Evolutionary conservation across 2,888 invertebrate species (phyloP), one percentile per base, ranked within the genome.

Genomic region (Embidobia sp.): DNA sequence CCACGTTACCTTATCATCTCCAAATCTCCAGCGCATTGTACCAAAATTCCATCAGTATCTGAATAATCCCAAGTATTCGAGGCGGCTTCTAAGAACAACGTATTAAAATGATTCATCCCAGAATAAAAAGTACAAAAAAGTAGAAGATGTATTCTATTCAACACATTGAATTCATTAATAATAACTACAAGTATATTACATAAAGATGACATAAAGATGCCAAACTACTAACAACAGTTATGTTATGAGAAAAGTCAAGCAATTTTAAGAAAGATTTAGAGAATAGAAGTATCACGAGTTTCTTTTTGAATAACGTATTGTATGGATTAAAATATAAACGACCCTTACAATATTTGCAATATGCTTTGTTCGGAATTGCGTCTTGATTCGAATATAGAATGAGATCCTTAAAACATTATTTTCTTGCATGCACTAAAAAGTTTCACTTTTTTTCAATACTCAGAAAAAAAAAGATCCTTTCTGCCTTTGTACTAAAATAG

Each of bases 11-110:
- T 72, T 72, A 72, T 72, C 70, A 63, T 63, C 53, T 46, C 46
- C 53, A 63, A 61, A 72, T 72, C 70, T 72, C 46, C 31, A 46
- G 46, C 53, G 37, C 63, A 70, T 72, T 72, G 70, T 72, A 72
- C 61, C 53, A 40, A 72, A 72, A 72, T 72, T 72, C 63, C 70
- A 72, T 53, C 53, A 72, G 70, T 55, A 72, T 63, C 63, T 63
- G 46, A 61, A 72, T 72, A 59, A 63, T 72, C 46, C 70, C 46
- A 63, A 46, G 63, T 46, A 72, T 72, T 63, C 22, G 46, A 31
- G 31, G 11, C 53, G 46, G 42, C 44, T 61, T 61, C 61, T 26
- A 53, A 10, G 61, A 70, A 70, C 19, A 35, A 10, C 22, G 35
- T 61, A 69, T 69, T 59, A 59, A 69, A 59, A 69, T 70, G 61